A percentile compares a stretch with the other conserved stretches of the same genome.
Conservation (phyloP, 1,140 invertebrate species). For the Atta colombica region DNA sequence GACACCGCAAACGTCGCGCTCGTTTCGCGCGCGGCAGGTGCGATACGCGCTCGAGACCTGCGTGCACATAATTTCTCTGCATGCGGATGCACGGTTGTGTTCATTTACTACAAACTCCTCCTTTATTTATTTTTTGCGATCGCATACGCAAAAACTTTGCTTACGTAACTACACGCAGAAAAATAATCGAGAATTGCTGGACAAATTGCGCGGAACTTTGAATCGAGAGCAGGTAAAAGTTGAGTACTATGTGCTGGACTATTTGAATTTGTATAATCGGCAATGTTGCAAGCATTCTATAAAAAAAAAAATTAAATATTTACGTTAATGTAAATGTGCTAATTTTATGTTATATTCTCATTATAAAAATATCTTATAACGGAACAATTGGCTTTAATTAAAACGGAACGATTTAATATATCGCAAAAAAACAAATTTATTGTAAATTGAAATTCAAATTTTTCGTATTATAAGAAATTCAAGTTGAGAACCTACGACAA, state of each 20-base stretch:
- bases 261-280: conserved; percentile 25
- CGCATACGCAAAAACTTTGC: conserved; percentile 34
- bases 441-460: background rate
- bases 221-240: conserved; percentile 6
- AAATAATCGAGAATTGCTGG: conserved; percentile 31
- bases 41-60: conserved; percentile 56
- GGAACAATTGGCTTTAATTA: background rate
- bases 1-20: conserved; percentile 41
- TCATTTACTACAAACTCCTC: conserved; percentile 40
- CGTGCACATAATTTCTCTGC: conserved; percentile 71
- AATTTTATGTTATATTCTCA: background rate
- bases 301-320: background rate
- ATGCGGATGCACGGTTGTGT: conserved; percentile 25
- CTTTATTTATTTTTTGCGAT: conserved; percentile 54
- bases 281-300: background rate
- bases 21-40: conserved; percentile 68
- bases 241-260: background rate
- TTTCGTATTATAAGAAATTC: background rate
- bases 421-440: background rate
- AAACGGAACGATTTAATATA: background rate
- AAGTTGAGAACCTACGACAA: conserved; percentile 81
- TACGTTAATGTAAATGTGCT: background rate
- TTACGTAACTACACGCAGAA: conserved; percentile 54
- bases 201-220: conserved; percentile 47
- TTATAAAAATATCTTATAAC: background rate